phyloP scores from a whole-genome alignment of 2,888 invertebrate species.

The Pandemis heparana region DNA sequence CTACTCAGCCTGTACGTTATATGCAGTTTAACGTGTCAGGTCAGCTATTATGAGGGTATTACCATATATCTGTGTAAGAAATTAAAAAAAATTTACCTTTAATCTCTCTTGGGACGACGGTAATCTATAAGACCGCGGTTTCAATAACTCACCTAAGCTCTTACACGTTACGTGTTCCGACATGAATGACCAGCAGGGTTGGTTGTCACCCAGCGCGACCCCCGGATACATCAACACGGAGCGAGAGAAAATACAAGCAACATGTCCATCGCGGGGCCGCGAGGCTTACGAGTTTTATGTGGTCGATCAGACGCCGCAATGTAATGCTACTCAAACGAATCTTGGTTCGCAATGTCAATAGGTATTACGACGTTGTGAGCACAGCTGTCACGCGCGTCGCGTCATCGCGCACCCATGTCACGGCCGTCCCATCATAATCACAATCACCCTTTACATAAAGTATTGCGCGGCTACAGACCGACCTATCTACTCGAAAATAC shows the following conservation, averaged over 20 bases:
- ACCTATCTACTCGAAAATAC: too few relatives aligned
- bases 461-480: too few relatives aligned
- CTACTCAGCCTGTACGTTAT: too few relatives aligned
- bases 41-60: too few relatives aligned
- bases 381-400: background rate
- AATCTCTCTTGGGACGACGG: background rate
- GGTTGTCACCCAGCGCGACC: background rate
- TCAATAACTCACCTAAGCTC: background rate
- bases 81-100: too few relatives aligned
- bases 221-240: background rate
- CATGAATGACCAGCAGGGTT: background rate
- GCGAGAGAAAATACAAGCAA: background rate
- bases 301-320: background rate
- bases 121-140: background rate
- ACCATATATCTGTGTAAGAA: too few relatives aligned
- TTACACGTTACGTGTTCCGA: background rate
- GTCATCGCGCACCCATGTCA: background rate
- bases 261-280: background rate
- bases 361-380: background rate
- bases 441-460: slow-evolving; percentile 1
- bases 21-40: too few relatives aligned
- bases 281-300: background rate
- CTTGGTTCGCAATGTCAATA: background rate
- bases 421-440: background rate
- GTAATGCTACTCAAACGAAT: background rate